Evolutionary conservation across 1,140 invertebrate species (phyloP), one percentile per base, ranked within the genome.

Genomic region (Cotesia typhae): DNA sequence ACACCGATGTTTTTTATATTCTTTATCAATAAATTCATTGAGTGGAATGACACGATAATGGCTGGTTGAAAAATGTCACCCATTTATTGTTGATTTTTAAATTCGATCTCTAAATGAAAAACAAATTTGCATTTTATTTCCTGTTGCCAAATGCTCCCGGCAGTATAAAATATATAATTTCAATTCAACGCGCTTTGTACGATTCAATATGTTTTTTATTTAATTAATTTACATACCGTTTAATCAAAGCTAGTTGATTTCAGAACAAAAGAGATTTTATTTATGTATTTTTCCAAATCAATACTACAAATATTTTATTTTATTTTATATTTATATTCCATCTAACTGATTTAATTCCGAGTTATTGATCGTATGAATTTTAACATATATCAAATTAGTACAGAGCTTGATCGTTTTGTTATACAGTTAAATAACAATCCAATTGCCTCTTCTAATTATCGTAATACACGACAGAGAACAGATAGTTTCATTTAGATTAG

Each of bases 11-110:
- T 10, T 28, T 61, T 28, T 12, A 28, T 61, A 35, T 51, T 51
- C 14, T 28, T 20, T 65, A 20, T 47, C 63, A 14, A 52, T 65
- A 38, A 63, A 63, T 35, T 41, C 12, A 20, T 65, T 47, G 14
- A 10, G 38, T 20, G 41, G 63, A 65, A 65, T 51, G 41, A 47
- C 63, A 65, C 41, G 63, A 65, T 65, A 65, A 65, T 65, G 41
- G 41, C 20, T 51, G 5, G 47, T 20, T 52, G 41, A 65, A 65
- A 65, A 65, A 52, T 65, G 14, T 37, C 10, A 37, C 20, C 20
- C 57, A 59, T 59, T 59, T 20, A 28, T 37, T 63, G 60, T 63
- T 37, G 36, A 37, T 38, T 38, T 63, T 37, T n/a, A 14, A 57
- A 57, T 14, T 17, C 53, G n/a, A 57, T 37, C 35, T 10, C 10